These are phyloP conservation scores for Plectrocnemia conspersa DNA, from an alignment of 1,140 invertebrate species.

Conservation along the genomic window DNA sequence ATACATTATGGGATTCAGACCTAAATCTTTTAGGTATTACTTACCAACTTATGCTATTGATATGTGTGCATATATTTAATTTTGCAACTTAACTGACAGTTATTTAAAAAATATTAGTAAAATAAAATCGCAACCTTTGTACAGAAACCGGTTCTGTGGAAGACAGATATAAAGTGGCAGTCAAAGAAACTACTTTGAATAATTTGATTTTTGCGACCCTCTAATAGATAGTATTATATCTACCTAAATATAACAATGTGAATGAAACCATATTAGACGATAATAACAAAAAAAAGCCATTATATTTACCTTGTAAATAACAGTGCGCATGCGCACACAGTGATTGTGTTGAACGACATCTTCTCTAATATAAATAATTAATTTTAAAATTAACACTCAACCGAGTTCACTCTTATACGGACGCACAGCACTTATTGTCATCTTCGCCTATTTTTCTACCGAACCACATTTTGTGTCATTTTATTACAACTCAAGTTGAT, in stretches of 20 bases:
- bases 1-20: no score
- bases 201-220: no score
- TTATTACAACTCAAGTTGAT: constrained; percentile 5
- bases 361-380: not conserved
- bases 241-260: not conserved
- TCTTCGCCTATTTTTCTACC: constrained; percentile 5
- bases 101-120: no score
- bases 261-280: constrained; percentile 1
- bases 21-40: no score
- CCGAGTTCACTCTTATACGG: constrained; percentile 11
- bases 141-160: no score
- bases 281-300: not conserved
- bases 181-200: no score
- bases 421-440: not conserved
- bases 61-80: no score
- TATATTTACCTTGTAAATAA: not conserved
- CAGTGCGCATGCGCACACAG: not conserved
- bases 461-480: not conserved
- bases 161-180: no score
- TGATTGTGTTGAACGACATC: no score
- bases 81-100: no score
- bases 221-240: not conserved
- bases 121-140: no score
- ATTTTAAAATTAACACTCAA: constrained; percentile 1
- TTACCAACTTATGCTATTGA: no score